Evolutionary conservation across 2,113 vertebrate genomes (phyloP).

Genomic region (Eurystomus gularis): DNA sequence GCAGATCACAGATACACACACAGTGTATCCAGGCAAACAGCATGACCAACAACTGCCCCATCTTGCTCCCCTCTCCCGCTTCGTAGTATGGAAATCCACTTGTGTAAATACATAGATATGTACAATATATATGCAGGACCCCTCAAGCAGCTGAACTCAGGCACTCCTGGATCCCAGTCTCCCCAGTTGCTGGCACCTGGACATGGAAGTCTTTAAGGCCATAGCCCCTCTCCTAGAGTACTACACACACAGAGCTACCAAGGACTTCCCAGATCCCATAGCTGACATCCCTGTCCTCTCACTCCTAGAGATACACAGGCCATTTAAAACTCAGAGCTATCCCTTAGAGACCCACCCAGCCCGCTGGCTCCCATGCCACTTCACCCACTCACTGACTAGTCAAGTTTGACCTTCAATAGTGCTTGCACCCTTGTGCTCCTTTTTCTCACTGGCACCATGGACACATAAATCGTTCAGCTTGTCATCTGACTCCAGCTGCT

Average conservation of each 20-base stretch:
- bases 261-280: neutral
- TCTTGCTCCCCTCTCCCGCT: neutral
- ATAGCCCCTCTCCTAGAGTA: neutral
- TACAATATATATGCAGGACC: neutral
- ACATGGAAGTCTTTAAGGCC: too few species aligned
- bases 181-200: neutral
- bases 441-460: accelerated
- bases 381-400: neutral
- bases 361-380: neutral
- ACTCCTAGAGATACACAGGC: neutral
- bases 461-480: neutral
- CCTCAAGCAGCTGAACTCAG: neutral
- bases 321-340: accelerated
- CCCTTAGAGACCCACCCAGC: neutral
- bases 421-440: neutral
- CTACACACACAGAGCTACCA: neutral
- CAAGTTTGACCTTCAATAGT: neutral
- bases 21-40: neutral
- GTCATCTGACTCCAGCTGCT: neutral
- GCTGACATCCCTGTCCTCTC: neutral
- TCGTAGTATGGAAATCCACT: neutral
- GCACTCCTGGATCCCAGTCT: neutral
- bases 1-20: neutral
- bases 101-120: neutral
- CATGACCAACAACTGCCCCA: neutral